Percentiles rank a stretch among this genome's conserved stretches.
phyloP scores from a whole-genome alignment of 2,888 invertebrate species.

The Graphium colonna region DNA sequence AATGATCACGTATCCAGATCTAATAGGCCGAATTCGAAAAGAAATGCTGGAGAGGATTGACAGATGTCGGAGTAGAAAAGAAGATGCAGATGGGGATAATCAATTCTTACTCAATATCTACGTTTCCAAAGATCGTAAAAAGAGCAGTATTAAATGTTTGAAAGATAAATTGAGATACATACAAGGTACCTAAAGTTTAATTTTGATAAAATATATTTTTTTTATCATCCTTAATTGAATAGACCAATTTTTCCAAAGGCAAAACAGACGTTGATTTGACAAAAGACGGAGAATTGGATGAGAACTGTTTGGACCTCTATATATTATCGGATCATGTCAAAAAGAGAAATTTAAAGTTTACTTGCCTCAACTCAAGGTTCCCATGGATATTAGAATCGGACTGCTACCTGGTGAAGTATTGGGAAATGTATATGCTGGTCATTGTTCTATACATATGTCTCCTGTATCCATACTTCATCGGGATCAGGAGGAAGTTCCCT shows the following conservation, averaged over 20 bases:
- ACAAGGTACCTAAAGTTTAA: constrained; percentile 47
- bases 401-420: constrained; percentile 64
- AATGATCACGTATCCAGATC: constrained; percentile 70
- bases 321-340: constrained; percentile 69
- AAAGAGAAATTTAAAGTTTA: constrained; percentile 55
- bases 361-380: constrained; percentile 57
- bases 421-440: constrained; percentile 67
- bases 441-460: constrained; percentile 64
- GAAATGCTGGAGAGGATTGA: constrained; percentile 55
- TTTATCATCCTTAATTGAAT: neutral
- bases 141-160: constrained; percentile 71
- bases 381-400: constrained; percentile 73
- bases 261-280: constrained; percentile 50
- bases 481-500: constrained; percentile 61
- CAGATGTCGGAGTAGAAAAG: constrained; percentile 45
- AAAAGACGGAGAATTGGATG: constrained; percentile 57
- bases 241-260: constrained; percentile 38
- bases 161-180: constrained; percentile 68
- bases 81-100: constrained; percentile 33
- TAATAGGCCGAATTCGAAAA: constrained; percentile 50
- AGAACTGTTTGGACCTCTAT: constrained; percentile 65
- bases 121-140: constrained; percentile 65
- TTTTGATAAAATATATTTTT: too few relatives aligned
- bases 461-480: constrained; percentile 72
- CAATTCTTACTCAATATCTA: constrained; percentile 62